A percentile compares a stretch with the other conserved stretches of the same genome.
These are phyloP conservation scores for Troides aeacus DNA, from an alignment of 2,888 invertebrate genomes.

Conservation along the genomic window DNA sequence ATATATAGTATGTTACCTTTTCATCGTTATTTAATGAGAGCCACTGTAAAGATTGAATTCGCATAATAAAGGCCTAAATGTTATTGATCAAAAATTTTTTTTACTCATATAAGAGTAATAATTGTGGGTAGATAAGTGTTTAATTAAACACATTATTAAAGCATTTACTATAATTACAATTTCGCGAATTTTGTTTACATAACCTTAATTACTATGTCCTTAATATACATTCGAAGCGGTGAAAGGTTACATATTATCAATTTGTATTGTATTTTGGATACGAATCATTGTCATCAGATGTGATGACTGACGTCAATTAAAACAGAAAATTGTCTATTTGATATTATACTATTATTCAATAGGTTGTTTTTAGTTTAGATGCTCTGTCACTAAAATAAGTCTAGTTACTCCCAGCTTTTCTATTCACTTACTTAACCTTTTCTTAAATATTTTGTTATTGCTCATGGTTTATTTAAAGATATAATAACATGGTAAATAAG, in stretches of 20 bases:
- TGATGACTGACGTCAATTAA: conserved; percentile 44
- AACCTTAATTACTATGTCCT: conserved; percentile 51
- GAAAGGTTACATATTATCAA: conserved; percentile 63
- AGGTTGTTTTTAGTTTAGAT: conserved; percentile 9
- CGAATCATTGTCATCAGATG: conserved; percentile 37
- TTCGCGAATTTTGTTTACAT: conserved; percentile 45
- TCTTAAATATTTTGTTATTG: neutral
- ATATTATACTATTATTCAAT: conserved; percentile 10
- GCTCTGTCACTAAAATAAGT: neutral
- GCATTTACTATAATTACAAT: conserved; percentile 32
- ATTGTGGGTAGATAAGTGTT: neutral
- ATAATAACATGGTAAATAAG: too few relatives aligned
- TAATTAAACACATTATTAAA: neutral
- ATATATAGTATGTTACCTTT: too few relatives aligned
- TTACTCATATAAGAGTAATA: too few relatives aligned
- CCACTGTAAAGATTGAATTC: too few relatives aligned
- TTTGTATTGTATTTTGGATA: conserved; percentile 49
- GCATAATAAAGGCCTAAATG: too few relatives aligned
- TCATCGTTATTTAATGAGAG: too few relatives aligned
- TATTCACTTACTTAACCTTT: neutral
- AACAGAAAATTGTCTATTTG: conserved; percentile 20
- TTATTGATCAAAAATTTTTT: too few relatives aligned
- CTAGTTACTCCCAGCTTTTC: neutral
- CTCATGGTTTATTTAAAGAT: too few relatives aligned
- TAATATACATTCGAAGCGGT: conserved; percentile 42